Percentiles rank a stretch among this genome's conserved stretches.
These are phyloP conservation scores for Chelonia mydas DNA, from an alignment of 2,797 vertebrate species.

Conservation along the genomic window DNA sequence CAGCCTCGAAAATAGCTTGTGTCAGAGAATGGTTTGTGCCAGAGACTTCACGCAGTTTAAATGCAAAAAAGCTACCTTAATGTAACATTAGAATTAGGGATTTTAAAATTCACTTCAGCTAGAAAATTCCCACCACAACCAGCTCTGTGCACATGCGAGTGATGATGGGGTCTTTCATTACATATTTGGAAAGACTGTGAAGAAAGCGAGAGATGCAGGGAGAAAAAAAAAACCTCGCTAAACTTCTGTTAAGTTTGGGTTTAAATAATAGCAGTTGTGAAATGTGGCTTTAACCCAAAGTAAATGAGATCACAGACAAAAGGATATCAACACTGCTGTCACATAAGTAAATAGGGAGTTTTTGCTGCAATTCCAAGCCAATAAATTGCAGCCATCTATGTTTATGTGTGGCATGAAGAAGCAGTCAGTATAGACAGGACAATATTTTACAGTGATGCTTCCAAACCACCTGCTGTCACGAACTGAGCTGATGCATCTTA, in stretches of 20 bases:
- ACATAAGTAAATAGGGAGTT: not conserved
- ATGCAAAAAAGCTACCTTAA: not conserved
- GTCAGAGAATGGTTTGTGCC: not conserved
- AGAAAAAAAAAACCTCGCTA: not conserved
- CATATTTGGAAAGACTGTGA: not conserved
- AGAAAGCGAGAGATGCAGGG: not conserved
- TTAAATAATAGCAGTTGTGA: slow-evolving; percentile 25
- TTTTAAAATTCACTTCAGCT: not conserved
- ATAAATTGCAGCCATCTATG: slow-evolving; percentile 26
- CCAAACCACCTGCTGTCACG: not conserved
- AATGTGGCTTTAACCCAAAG: not conserved
- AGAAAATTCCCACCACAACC: not conserved
- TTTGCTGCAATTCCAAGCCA: slow-evolving; percentile 9
- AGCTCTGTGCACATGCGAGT: not conserved
- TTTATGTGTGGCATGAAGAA: not conserved
- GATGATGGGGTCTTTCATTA: not conserved
- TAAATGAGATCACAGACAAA: slow-evolving; percentile 22
- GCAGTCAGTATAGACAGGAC: slow-evolving; percentile 4
- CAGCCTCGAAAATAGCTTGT: not conserved
- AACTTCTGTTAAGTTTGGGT: not conserved
- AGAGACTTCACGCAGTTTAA: not conserved
- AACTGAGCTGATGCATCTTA: not conserved
- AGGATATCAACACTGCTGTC: not conserved
- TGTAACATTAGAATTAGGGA: not conserved
- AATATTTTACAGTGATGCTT: slow-evolving; percentile 10